Conservation (phyloP, 1,140 invertebrate species). For the Apolygus lucorum region DNA sequence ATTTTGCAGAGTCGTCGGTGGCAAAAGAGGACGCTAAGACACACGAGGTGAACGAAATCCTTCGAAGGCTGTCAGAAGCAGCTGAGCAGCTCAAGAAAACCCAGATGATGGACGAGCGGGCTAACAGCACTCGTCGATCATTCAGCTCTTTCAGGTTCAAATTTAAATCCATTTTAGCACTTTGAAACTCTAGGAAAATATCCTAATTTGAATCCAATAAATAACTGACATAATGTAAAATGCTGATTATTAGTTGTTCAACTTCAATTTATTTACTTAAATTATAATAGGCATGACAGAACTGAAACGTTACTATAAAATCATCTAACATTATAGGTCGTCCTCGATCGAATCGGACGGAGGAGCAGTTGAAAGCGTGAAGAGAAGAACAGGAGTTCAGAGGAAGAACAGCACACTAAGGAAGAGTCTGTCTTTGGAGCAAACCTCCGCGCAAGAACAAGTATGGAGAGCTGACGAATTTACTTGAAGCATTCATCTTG, state of each 20-base stretch:
- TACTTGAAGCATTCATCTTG: no score
- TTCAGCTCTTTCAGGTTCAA: slow-evolving; percentile 24
- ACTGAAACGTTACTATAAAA: no score
- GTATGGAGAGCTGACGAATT: slow-evolving; percentile 30
- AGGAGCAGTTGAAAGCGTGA: slow-evolving; percentile 28
- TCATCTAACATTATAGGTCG: no score
- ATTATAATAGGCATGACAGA: no score
- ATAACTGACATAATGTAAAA: no score
- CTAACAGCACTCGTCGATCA: slow-evolving; percentile 31
- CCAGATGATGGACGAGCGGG: slow-evolving; percentile 37
- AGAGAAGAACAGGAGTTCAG: slow-evolving; percentile 29
- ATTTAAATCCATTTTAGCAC: no score
- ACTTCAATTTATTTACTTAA: no score
- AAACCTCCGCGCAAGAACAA: slow-evolving; percentile 49
- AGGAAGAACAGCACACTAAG: slow-evolving; percentile 52
- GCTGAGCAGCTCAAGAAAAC: slow-evolving; percentile 45
- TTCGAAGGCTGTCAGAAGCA: slow-evolving; percentile 43
- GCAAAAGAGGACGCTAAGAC: slow-evolving; percentile 36
- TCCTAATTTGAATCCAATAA: no score
- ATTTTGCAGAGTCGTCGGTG: slow-evolving; percentile 32
- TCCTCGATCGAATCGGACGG: slow-evolving; percentile 34
- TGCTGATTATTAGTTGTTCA: no score
- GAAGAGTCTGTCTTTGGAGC: slow-evolving; percentile 66
- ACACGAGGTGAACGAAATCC: slow-evolving; percentile 38
- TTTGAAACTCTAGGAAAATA: no score